Evolutionary conservation across 2,797 vertebrate genomes (phyloP).

Genomic region (Notolabrus celidotus): DNA sequence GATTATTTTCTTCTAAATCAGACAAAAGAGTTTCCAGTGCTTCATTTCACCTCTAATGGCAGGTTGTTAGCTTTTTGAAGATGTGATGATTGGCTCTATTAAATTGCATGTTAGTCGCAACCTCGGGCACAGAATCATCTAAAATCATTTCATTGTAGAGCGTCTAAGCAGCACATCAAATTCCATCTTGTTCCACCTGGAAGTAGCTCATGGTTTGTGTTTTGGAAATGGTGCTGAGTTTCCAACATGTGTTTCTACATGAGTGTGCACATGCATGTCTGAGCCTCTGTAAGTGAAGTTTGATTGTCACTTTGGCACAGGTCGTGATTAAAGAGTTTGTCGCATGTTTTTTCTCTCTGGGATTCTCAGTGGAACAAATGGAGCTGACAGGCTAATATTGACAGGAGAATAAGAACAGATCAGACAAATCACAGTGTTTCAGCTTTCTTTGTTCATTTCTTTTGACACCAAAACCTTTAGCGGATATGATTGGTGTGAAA

Average conservation of each 20-base stretch:
- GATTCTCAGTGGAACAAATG: slow-evolving; percentile 42
- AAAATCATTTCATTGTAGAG: slow-evolving; percentile 9
- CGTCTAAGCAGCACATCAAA: slow-evolving; percentile 23
- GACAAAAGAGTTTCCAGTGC: slow-evolving; percentile 12
- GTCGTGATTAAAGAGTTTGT: slow-evolving; percentile 49
- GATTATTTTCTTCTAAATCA: slow-evolving; percentile 29
- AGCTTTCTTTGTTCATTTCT: slow-evolving; percentile 52
- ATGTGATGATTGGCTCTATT: slow-evolving; percentile 9
- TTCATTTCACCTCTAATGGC: slow-evolving; percentile 19
- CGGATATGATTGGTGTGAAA: slow-evolving; percentile 46
- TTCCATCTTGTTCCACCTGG: slow-evolving; percentile 41
- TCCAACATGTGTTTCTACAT: slow-evolving; percentile 12
- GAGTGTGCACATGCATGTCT: background rate
- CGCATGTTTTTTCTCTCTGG: slow-evolving; percentile 26
- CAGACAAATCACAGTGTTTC: slow-evolving; percentile 68
- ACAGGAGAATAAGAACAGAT: slow-evolving; percentile 53
- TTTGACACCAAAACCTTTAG: slow-evolving; percentile 46
- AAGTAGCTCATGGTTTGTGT: slow-evolving; percentile 28
- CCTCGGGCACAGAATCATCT: slow-evolving; percentile 14
- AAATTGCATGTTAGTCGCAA: slow-evolving; percentile 14
- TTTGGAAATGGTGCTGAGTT: background rate
- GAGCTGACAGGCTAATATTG: slow-evolving; percentile 66
- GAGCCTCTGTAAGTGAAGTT: slow-evolving; percentile 26
- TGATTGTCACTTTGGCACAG: slow-evolving; percentile 55
- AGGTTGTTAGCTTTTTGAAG: slow-evolving; percentile 25